Evolutionary conservation across 2,113 vertebrate species (phyloP).

Genomic region (Fulmarus glacialis): DNA sequence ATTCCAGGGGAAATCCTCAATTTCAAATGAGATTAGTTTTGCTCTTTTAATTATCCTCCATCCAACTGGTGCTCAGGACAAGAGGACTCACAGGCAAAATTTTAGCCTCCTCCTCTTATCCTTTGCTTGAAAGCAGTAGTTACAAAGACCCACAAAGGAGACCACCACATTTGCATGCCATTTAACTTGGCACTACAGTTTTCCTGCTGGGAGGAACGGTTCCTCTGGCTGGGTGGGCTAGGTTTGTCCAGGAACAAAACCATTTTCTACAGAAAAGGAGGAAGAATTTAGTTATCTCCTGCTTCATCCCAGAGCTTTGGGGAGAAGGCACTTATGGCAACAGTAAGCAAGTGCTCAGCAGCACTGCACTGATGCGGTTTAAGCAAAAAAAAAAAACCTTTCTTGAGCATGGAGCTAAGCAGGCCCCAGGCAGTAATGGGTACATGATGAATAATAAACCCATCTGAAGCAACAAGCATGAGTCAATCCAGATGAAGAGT

Average conservation of each 20-base stretch:
- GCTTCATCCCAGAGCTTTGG: neutral
- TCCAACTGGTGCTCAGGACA: neutral
- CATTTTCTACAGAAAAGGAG: neutral
- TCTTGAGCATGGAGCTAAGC: neutral
- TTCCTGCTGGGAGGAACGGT: neutral
- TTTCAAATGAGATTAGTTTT: neutral
- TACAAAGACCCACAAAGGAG: neutral
- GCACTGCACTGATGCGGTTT: constrained; percentile 31
- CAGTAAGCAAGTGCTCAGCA: constrained; percentile 39
- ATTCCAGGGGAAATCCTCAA: neutral
- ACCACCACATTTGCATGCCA: neutral
- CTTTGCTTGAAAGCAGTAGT: neutral
- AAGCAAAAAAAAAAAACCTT: neutral
- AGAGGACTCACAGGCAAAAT: neutral
- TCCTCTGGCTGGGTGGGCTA: neutral
- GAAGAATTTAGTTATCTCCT: neutral
- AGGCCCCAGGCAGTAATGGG: constrained; percentile 36
- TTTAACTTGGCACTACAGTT: neutral
- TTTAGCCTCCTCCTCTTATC: neutral
- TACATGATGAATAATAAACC: constrained; percentile 37
- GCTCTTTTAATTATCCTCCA: neutral
- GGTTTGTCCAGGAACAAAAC: neutral
- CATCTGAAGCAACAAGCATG: constrained; percentile 22
- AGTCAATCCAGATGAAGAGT: constrained; percentile 55
- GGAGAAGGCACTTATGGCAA: neutral